Conservation (phyloP, 2,888 invertebrate genomes). For the Limnephilus auricula region DNA sequence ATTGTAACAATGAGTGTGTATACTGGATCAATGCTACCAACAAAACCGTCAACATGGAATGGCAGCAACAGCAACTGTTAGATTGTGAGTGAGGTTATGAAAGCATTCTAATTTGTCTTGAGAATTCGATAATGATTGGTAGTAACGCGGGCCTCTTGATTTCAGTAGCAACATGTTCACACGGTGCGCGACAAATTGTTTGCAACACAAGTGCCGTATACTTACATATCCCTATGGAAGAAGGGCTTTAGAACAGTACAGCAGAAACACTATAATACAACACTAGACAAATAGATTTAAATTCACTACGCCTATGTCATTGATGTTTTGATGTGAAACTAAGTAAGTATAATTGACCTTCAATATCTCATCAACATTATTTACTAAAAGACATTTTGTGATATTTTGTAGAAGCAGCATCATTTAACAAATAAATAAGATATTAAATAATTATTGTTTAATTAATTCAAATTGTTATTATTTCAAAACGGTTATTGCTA, state of each 20-base stretch:
- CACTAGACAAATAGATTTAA: background rate
- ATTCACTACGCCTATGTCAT: background rate
- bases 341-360: slow-evolving; percentile 11
- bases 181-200: too few relatives aligned
- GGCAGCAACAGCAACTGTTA: too few relatives aligned
- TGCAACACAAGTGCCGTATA: too few relatives aligned
- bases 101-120: too few relatives aligned
- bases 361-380: background rate
- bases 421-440: background rate
- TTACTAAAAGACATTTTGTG: slow-evolving; percentile 12
- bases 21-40: too few relatives aligned
- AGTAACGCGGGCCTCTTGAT: too few relatives aligned
- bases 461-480: background rate
- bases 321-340: background rate
- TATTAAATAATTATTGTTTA: background rate
- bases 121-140: too few relatives aligned
- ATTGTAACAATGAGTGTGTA: too few relatives aligned
- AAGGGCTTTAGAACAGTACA: background rate
- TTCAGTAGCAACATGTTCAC: too few relatives aligned
- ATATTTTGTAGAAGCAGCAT: slow-evolving; percentile 8
- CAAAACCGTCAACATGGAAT: too few relatives aligned
- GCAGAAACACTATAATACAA: background rate
- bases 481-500: background rate
- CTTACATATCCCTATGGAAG: too few relatives aligned
- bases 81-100: too few relatives aligned